These are phyloP conservation scores for Lagopus leucura DNA, from an alignment of 2,113 vertebrate genomes.

Conservation along the genomic window DNA sequence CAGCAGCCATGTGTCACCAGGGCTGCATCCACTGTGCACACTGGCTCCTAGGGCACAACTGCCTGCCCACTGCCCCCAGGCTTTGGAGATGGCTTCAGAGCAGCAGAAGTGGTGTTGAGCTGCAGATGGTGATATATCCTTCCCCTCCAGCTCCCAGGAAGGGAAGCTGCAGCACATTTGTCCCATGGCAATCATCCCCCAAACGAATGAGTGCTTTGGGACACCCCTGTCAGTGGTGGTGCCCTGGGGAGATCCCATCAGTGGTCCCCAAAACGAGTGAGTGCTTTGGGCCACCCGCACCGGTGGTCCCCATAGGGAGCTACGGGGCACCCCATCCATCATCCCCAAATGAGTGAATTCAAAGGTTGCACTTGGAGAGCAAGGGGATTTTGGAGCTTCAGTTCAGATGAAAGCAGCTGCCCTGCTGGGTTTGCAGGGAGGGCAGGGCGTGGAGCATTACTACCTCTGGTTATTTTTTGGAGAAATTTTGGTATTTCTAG, in stretches of 20 bases:
- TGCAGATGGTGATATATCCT: neutral
- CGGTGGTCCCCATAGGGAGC: too few species aligned
- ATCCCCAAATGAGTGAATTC: neutral
- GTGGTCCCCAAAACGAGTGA: neutral
- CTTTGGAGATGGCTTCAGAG: neutral
- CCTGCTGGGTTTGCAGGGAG: neutral
- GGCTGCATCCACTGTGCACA: neutral
- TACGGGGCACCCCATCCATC: neutral
- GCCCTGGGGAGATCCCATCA: neutral
- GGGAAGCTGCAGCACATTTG: neutral
- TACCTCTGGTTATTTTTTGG: conserved; percentile 3
- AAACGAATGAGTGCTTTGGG: neutral
- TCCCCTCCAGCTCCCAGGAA: conserved; percentile 15
- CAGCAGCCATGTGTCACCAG: neutral
- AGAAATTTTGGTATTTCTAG: conserved; percentile 18
- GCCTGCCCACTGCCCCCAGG: neutral
- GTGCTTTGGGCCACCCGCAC: too few species aligned
- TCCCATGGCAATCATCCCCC: neutral
- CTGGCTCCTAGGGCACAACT: accelerated
- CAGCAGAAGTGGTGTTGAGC: neutral
- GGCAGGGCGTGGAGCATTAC: neutral
- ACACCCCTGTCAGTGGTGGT: neutral
- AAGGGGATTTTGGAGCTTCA: neutral
- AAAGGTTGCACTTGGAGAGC: neutral
- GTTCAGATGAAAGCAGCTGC: accelerated